Base-by-base conservation (phyloP, 2,888 invertebrate species). In the Andricus curvator region DNA sequence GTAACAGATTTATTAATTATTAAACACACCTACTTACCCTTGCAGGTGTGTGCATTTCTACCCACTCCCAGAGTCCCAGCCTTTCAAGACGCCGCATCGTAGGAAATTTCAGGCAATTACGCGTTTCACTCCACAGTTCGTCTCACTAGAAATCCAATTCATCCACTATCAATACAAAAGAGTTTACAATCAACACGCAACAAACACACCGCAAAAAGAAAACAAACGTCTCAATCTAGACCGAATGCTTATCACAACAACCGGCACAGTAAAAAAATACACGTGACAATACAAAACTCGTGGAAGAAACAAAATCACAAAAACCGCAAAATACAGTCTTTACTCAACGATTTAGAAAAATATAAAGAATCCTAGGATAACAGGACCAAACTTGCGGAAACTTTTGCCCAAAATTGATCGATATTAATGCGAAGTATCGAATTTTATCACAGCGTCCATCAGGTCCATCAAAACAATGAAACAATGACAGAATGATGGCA, bases 121-220 rank as follows among this genome's bases (percentile, higher is more conserved):
- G 60, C 70, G 29, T 60, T 74, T 67, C 60, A 76, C 66, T 80
- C 68, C 77, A 65, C 78, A 80, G 65, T 82, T 82, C 70, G 67
- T 78, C 48, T 77, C 56, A 66, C 77, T 60, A 78, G 67, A 66
- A 77, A 60, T 77, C 37, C 67, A 41, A 66, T 65, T 41, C 33
- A 29, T 37, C 20, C 62, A 65, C 33, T 74, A 37, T 33, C 64
- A 68, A 66, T 44, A 41, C 67, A 51, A 79, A 64, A 78, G n/a
- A 29, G 60, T 25, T 60, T 60, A 15, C 22, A 56, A 60, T 70
- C 13, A 44, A 41, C 22, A 60, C 17, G 64, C 64, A 79, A 62
- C 25, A 41, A 56, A 70, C 60, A 56, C 62, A 41, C 25, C 11
- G 22, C 25, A 8, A n/a, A 48, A 79, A 29, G 25, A 41, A 70